Base-by-base conservation (phyloP, 2,113 vertebrate species). In the Salvelinus namaycush region DNA sequence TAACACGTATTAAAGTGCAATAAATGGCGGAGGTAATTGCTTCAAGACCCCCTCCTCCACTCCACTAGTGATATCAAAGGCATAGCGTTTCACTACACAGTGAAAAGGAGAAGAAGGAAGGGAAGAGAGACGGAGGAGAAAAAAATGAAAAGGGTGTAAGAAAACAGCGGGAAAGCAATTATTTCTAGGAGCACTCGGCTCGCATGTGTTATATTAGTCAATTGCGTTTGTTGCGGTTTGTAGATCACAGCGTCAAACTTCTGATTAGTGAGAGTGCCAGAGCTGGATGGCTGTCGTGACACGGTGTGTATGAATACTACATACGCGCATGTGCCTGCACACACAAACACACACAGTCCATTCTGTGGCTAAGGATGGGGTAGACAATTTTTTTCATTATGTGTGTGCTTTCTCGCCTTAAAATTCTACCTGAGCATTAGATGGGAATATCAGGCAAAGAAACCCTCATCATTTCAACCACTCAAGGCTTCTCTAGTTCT, bases 1-100 rank as follows among this genome's bases (percentile, higher is more conserved):
- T 75, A 67, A 69, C 69, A 31, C 29, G 48, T 78, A 79, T 83
- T 81, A 76, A 81, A 75, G 77, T 49, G 66, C 78, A 78, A 82
- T 84, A 82, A 80, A 76, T 80, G 73, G 71, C 49, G 27, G 18
- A 29, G 20, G 68, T 84, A 82, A 84, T 86, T 81, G 72, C 77
- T 69, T 79, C 65, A 31, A 70, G 71, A 79, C 77, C 59, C 51
- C 51, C 65, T 44, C 57, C 73, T 79, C 20, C 31, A 3, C 31
- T 73, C 20, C 20, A 34, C 49, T 18, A 67, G 70, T n/a, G n/a
- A 67, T 68, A 68, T 78, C 64, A 78, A 66, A 60, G 65, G 29
- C 64, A 12, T 6, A 29, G 65, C 60, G 66, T 77, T 31, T 49
- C 62, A n/a, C 16, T 57, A 20, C 64, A 29, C 29, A 39, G 48